Base-by-base conservation (phyloP, 2,888 invertebrate genomes). In the Hemaris fuciformis region DNA sequence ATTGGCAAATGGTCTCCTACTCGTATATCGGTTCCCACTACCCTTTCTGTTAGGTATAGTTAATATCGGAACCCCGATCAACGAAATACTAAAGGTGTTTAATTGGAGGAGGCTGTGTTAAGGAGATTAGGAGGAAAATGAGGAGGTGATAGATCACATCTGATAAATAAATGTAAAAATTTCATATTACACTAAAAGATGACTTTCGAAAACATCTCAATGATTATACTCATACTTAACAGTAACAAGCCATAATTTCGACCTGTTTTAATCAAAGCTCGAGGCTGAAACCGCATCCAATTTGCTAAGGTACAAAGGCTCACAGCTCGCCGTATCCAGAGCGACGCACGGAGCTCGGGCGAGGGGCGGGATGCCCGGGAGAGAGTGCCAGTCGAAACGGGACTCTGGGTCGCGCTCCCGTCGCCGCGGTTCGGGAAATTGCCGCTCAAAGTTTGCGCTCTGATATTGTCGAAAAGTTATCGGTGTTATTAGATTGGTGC, bases 261-360 rank as follows among this genome's bases (percentile, higher is more conserved):
- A 57, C 13, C 23, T 57, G 4, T 53, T 57, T 57, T 41, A 34
- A 6, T 60, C 38, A 48, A 42, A 20, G 22, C 10, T 56, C 53
- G 57, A 56, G 57, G 58, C 62, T 67, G 59, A 69, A 76, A 84
- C 79, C 80, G 71, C 79, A 83, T 84, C 79, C 80, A 84, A 82
- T 83, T 82, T 83, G 75, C 71, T 62, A 65, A 45, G 59, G 63
- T 62, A 73, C 67, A 70, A 72, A 73, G 65, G 69, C 65, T 68
- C 64, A 81, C n/a, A n/a, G n/a, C 78, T 83, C 79, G n/a, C 75
- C 81, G 84, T 83, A 83, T 76, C 84, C 84, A 76, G 64, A 82
- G 84, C 75, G 77, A 83, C 83, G 64, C 62, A 69, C 69, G 67
- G 68, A 64, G 59, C 67, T 69, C 45, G 59, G 63, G 61, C 70